Evolutionary conservation across 2,888 invertebrate genomes (phyloP).

Genomic region (Fragum whitleyi): DNA sequence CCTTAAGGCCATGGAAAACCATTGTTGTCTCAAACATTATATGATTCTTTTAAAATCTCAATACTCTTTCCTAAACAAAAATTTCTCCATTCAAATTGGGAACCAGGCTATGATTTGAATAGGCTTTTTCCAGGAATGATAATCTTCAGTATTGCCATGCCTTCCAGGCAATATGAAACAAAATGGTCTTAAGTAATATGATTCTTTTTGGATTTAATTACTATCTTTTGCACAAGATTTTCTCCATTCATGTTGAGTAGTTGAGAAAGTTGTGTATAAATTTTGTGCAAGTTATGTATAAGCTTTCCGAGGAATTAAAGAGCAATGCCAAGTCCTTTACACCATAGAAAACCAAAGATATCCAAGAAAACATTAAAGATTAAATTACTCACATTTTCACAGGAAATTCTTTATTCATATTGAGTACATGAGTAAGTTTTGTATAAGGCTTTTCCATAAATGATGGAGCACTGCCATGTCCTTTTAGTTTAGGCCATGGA

Average conservation of each 20-base stretch:
- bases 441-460: slow-evolving; percentile 97
- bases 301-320: slow-evolving; percentile 95
- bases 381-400: slow-evolving; percentile 98
- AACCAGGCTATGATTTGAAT: slow-evolving; percentile 92
- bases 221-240: slow-evolving; percentile 97
- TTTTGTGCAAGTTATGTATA: slow-evolving; percentile 95
- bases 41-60: no score
- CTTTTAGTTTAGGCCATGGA: no score
- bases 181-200: no score
- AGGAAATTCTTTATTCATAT: slow-evolving; percentile 95
- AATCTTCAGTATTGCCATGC: slow-evolving; percentile 91
- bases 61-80: slow-evolving; percentile 97
- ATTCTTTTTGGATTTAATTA: no score
- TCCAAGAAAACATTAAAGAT: no score
- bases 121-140: slow-evolving; percentile 96
- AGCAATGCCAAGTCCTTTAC: slow-evolving; percentile 88
- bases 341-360: no score
- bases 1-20: no score
- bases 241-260: slow-evolving; percentile 95
- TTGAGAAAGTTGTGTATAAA: no score
- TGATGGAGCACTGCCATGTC: slow-evolving; percentile 94
- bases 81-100: slow-evolving; percentile 95
- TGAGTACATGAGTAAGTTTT: slow-evolving; percentile 91
- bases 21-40: no score
- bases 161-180: slow-evolving; percentile 86